Base-by-base conservation (phyloP, 1,140 invertebrate species). In the Megalonaias nervosa region DNA sequence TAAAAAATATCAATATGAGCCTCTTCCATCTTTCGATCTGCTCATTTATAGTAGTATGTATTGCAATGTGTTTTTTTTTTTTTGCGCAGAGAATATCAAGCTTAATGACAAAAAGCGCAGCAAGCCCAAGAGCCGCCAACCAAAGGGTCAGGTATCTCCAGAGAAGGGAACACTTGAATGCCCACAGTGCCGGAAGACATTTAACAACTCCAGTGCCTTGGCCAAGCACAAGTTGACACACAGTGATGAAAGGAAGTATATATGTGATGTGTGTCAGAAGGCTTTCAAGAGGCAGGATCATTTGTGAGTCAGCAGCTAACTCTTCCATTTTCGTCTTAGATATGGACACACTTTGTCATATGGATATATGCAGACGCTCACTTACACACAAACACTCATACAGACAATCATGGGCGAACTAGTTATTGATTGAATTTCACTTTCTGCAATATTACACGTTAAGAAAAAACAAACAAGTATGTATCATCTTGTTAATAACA, bases 231-330 rank as follows among this genome's bases (percentile, higher is more conserved):
- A 97, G 92, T 92, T 99, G 90, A 99, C 97, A 82, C 98, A 99
- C 93, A 98, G 97, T 92, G 97, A 99, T 92, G 97, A 99, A 90
- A 92, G 98, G 85, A 98, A 98, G 92, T 99, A 98, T 91, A 95
- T 97, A 77, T 99, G 98, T 91, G 94, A 93, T 84, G 95, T 98
- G 90, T 99, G 98, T 91, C 94, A 95, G 72, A 99, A 99, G 92
- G 97, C 97, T 82, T 99, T 99, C 93, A 99, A 99, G 92, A 94
- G 97, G 90, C 97, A 99, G 92, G 98, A 99, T 93, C 98, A 99
- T 93, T 94, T 99, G 96, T 98, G 93, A 97, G 96, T 97, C 26
- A 14, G 0, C 26, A 13, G n/a, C 68, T 19, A 57, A 14, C n/a
- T n/a, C 56, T 56, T 19, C 38, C 19, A 19, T 60, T n/a, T 19